phyloP scores from a whole-genome alignment of 2,797 vertebrate genomes.

The Poecile montanus region DNA sequence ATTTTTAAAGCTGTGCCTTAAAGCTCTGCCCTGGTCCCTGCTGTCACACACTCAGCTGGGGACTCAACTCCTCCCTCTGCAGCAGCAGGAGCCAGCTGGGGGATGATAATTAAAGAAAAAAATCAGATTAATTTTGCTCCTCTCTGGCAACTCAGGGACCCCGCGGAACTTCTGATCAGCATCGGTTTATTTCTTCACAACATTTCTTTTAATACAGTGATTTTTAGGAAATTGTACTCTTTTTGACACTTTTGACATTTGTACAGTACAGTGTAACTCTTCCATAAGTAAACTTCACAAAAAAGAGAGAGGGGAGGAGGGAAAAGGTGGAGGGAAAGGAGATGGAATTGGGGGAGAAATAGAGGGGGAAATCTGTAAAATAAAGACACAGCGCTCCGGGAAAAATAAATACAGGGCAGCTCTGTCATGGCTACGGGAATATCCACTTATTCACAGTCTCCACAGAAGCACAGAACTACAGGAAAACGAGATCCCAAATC shows the following conservation, averaged over 20 bases:
- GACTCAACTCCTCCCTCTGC: neutral
- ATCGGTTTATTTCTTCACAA: slow-evolving; percentile 66
- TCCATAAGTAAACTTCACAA: slow-evolving; percentile 67
- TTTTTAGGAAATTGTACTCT: slow-evolving; percentile 62
- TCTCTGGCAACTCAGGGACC: neutral
- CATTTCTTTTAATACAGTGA: slow-evolving; percentile 66
- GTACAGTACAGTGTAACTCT: slow-evolving; percentile 67
- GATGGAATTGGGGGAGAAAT: fast-evolving
- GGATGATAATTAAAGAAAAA: neutral
- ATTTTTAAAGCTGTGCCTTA: neutral
- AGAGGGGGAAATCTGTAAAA: neutral
- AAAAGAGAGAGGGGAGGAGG: neutral
- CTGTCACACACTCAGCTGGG: neutral
- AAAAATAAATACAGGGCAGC: slow-evolving; percentile 41
- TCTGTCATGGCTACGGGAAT: neutral
- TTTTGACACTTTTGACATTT: slow-evolving; percentile 72
- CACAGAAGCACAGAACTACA: slow-evolving; percentile 48
- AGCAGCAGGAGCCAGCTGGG: neutral
- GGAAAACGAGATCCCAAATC: neutral
- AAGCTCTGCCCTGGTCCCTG: neutral
- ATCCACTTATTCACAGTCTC: slow-evolving; percentile 49
- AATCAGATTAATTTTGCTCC: neutral
- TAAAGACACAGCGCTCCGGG: slow-evolving; percentile 23
- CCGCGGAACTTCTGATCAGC: neutral
- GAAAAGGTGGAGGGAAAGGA: no score